Evolutionary conservation across 2,113 vertebrate genomes (phyloP).

Genomic region (Silurus asotus): DNA sequence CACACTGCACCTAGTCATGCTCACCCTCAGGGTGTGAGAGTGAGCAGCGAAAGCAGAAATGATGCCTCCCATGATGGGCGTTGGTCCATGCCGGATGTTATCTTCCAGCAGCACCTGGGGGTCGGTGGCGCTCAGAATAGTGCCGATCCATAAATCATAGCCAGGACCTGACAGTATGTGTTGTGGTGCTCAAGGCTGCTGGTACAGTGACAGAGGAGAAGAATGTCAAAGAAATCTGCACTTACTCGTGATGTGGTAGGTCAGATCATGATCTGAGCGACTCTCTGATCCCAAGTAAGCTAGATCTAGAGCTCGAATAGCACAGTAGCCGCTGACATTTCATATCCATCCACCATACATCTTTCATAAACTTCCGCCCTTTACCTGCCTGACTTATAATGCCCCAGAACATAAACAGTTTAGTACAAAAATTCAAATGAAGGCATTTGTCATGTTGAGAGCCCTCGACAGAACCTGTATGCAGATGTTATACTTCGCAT

Average conservation of each 20-base stretch:
- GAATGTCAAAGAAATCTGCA: slow-evolving; percentile 76
- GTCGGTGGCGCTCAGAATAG: slow-evolving; percentile 53
- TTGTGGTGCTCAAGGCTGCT: slow-evolving; percentile 56
- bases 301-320: neutral
- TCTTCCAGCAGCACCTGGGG: slow-evolving; percentile 62
- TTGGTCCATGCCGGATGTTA: slow-evolving; percentile 51
- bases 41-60: slow-evolving; percentile 48
- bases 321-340: neutral
- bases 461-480: slow-evolving; percentile 9
- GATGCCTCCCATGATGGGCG: slow-evolving; percentile 27
- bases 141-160: slow-evolving; percentile 62
- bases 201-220: slow-evolving; percentile 54
- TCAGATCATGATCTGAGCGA: slow-evolving; percentile 70
- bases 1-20: neutral
- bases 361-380: slow-evolving; percentile 79
- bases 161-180: slow-evolving; percentile 53
- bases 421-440: slow-evolving; percentile 13
- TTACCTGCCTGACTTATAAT: slow-evolving; percentile 73
- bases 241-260: slow-evolving; percentile 73
- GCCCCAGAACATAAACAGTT: slow-evolving; percentile 24
- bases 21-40: neutral
- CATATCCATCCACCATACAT: slow-evolving; percentile 77
- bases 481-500: neutral
- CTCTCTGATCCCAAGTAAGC: slow-evolving; percentile 71
- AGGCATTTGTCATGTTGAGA: slow-evolving; percentile 24